Percentiles rank a stretch among this genome's conserved stretches.
Evolutionary conservation across 35 echinoderm and acorn worm species (phyloP).

Genomic region (Holothuria glaberrima): DNA sequence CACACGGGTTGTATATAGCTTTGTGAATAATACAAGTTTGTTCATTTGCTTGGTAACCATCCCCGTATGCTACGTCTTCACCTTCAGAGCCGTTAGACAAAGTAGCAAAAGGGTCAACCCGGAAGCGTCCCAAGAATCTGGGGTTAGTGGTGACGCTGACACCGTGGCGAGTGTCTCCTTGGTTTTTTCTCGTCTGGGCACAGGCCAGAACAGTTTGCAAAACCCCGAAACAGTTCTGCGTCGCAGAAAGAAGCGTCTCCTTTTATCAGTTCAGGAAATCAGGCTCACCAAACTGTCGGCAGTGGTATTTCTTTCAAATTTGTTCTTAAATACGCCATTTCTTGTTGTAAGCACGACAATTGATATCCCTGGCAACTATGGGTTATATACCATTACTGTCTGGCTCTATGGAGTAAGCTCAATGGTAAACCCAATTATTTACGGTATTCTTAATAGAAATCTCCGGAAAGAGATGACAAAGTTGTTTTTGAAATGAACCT

Average conservation of each 20-base stretch:
- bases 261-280: not conserved
- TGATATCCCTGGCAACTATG: not conserved
- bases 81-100: not conserved
- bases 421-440: not conserved
- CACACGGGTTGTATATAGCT: not conserved
- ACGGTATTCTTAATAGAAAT: constrained; percentile 1
- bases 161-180: not conserved
- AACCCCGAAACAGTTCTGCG: not conserved
- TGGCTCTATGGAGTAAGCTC: not conserved
- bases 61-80: not conserved
- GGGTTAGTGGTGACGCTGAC: not conserved
- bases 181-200: not conserved
- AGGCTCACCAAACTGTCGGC: not conserved
- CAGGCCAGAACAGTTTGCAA: not conserved
- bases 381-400: not conserved
- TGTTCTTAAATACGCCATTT: not conserved
- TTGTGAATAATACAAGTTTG: not conserved
- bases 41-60: constrained; percentile 20
- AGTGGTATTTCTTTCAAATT: not conserved
- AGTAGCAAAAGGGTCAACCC: not conserved
- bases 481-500: too few relatives aligned
- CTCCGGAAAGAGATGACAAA: not conserved
- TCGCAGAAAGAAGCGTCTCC: not conserved
- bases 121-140: not conserved
- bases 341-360: not conserved